Conservation (phyloP, 2,888 invertebrate species). For the Rhogogaster chlorosoma region DNA sequence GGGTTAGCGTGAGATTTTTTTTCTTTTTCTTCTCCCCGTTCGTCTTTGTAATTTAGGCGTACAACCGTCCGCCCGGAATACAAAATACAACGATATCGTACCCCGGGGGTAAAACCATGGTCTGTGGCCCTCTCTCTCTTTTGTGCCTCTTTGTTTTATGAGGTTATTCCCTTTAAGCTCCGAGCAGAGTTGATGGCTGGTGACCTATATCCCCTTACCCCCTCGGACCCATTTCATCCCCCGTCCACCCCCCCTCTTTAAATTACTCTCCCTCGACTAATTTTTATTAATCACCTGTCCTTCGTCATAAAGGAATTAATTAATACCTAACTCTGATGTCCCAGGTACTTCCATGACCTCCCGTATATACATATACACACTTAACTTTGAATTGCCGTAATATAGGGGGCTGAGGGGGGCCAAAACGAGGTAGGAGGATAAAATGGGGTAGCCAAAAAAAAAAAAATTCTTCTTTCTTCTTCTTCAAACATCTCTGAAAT, state of each 20-base stretch:
- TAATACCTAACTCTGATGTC: constrained; percentile 25
- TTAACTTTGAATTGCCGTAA: background rate
- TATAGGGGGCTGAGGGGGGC: no score
- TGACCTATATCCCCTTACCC: background rate
- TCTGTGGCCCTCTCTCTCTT: background rate
- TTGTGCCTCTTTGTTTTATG: constrained; percentile 29
- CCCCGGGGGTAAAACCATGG: constrained; percentile 4
- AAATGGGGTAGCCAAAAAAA: no score
- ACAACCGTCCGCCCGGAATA: constrained; percentile 43
- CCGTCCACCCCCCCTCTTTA: constrained; percentile 15
- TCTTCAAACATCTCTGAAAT: no score
- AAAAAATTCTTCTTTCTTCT: no score
- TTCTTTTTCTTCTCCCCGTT: no score
- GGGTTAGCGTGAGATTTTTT: constrained; percentile 20
- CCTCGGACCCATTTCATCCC: background rate
- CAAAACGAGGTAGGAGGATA: no score
- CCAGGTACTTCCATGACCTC: background rate
- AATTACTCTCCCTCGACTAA: constrained; percentile 46
- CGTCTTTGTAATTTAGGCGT: constrained; percentile 43
- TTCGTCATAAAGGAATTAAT: constrained; percentile 38
- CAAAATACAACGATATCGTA: constrained; percentile 44
- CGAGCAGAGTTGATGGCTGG: constrained; percentile 15
- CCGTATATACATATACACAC: background rate
- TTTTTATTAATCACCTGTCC: constrained; percentile 49
- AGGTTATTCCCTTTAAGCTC: constrained; percentile 44